phyloP scores from a whole-genome alignment of 2,888 invertebrate species.

The Cynaeus angustus region DNA sequence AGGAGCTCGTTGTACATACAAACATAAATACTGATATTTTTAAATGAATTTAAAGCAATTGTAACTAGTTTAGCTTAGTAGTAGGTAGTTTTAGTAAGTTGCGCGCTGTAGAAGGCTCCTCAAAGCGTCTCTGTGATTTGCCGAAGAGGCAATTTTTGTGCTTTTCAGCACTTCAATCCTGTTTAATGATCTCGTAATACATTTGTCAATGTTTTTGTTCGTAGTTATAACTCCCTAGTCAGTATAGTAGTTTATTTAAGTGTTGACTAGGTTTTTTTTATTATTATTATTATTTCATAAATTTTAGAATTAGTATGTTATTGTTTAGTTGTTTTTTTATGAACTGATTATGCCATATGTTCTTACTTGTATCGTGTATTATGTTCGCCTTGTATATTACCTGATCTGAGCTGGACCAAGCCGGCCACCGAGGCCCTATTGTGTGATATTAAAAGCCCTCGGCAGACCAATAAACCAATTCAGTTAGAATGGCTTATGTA shows the following conservation, averaged over 20 bases:
- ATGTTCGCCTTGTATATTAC: constrained; percentile 64
- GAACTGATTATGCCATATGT: constrained; percentile 60
- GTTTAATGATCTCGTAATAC: constrained; percentile 68
- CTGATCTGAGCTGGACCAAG: constrained; percentile 71
- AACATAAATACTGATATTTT: constrained; percentile 69
- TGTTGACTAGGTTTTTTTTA: constrained; percentile 67
- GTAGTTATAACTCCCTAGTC: constrained; percentile 69
- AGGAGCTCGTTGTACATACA: constrained; percentile 56
- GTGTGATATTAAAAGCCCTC: constrained; percentile 67
- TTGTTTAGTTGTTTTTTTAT: constrained; percentile 63
- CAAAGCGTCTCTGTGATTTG: constrained; percentile 72
- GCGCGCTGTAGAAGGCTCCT: constrained; percentile 70
- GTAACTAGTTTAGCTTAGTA: constrained; percentile 64
- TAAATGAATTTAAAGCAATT: constrained; percentile 71
- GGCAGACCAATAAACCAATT: constrained; percentile 68
- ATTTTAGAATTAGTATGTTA: constrained; percentile 65
- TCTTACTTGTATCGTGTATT: constrained; percentile 54
- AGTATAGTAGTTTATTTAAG: constrained; percentile 69
- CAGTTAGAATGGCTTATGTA: constrained; percentile 68
- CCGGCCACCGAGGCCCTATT: constrained; percentile 63
- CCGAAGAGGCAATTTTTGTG: constrained; percentile 64
- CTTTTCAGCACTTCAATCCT: constrained; percentile 55
- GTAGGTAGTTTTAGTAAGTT: constrained; percentile 62
- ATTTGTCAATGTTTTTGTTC: constrained; percentile 62
- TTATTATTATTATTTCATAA: constrained; percentile 60